Percentiles rank a stretch among this genome's conserved stretches.
Conservation (phyloP, 2,888 invertebrate species). For the Odontothrips loti region DNA sequence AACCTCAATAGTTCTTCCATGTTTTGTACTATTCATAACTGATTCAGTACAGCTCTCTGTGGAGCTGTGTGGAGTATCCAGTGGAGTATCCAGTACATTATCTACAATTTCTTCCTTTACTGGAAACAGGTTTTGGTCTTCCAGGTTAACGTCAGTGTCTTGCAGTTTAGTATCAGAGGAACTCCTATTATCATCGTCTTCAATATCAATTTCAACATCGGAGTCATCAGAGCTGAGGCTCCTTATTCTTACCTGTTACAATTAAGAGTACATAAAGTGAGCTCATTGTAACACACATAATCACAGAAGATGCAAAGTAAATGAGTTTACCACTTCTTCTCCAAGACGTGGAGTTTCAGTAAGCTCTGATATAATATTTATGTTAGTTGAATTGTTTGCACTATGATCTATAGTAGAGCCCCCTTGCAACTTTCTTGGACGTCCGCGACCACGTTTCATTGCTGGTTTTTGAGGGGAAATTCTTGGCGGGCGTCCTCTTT, state of each 20-base stretch:
- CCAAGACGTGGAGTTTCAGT: constrained; percentile 43
- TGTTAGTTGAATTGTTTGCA: constrained; percentile 44
- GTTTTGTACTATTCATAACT: no score
- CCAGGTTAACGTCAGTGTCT: no score
- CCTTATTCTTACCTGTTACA: constrained; percentile 44
- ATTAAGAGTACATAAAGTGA: background rate
- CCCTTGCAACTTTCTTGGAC: background rate
- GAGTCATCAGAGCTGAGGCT: constrained; percentile 38
- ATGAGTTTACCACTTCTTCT: constrained; percentile 54
- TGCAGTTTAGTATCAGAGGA: no score
- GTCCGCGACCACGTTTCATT: background rate
- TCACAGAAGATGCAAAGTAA: background rate
- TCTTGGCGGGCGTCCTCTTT: background rate
- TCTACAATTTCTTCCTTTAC: no score
- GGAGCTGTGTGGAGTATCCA: background rate
- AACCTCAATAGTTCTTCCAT: background rate
- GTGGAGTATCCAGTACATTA: background rate
- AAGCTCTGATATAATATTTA: constrained; percentile 46
- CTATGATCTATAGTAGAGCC: constrained; percentile 35
- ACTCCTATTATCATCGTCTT: constrained; percentile 50
- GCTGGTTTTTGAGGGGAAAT: background rate
- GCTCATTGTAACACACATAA: background rate
- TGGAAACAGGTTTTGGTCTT: no score
- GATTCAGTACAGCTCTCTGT: no score
- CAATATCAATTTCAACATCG: constrained; percentile 59